Conservation (phyloP, 1,140 invertebrate species). For the Tetramorium parvispinum region DNA sequence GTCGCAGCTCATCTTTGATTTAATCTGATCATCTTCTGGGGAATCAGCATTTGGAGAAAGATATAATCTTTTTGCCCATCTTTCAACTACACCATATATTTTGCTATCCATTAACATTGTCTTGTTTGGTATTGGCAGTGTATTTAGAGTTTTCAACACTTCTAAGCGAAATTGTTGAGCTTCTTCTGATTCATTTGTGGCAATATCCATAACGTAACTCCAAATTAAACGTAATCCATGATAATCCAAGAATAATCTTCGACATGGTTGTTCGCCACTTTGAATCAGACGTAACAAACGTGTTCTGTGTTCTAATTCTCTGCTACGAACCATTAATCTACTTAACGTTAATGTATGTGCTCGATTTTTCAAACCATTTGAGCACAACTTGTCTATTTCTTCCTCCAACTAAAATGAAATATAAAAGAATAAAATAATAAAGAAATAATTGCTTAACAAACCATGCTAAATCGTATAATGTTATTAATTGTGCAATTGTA, state of each 20-base stretch:
- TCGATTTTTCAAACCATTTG: slow-evolving; percentile 94
- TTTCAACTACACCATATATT: slow-evolving; percentile 92
- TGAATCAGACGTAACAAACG: slow-evolving; percentile 90
- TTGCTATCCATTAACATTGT: slow-evolving; percentile 97
- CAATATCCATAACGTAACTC: slow-evolving; percentile 94
- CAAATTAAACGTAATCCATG: slow-evolving; percentile 95
- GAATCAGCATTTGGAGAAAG: slow-evolving; percentile 79
- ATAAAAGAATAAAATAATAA: slow-evolving; percentile 35
- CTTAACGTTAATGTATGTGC: slow-evolving; percentile 94
- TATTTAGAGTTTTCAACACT: slow-evolving; percentile 92
- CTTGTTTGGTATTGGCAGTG: slow-evolving; percentile 96
- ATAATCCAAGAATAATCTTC: slow-evolving; percentile 97
- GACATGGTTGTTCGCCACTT: slow-evolving; percentile 91
- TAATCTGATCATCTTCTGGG: slow-evolving; percentile 82
- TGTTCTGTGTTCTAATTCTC: slow-evolving; percentile 90
- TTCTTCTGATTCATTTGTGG: slow-evolving; percentile 85
- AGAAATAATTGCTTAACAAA: neutral
- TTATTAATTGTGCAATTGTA: slow-evolving; percentile 38
- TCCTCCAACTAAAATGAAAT: slow-evolving; percentile 89
- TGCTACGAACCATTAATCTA: slow-evolving; percentile 96
- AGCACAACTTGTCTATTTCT: slow-evolving; percentile 91
- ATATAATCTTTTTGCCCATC: slow-evolving; percentile 88
- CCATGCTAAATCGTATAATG: neutral
- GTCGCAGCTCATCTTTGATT: slow-evolving; percentile 71
- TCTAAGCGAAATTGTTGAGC: slow-evolving; percentile 88